Evolutionary conservation across 2,797 vertebrate species (phyloP).

Genomic region (Trachurus trachurus): DNA sequence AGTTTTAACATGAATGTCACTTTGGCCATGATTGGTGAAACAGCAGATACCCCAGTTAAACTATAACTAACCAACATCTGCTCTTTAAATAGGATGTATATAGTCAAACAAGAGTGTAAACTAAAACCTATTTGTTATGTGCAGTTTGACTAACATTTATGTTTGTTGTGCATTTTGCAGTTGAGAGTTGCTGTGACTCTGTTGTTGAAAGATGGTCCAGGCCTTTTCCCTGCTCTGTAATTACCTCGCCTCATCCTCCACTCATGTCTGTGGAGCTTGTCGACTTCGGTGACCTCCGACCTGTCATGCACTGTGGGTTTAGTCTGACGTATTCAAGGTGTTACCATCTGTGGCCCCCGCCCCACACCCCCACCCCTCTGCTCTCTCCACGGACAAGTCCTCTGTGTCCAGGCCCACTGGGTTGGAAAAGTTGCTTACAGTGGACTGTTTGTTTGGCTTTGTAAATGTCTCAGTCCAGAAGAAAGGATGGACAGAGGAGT

Average conservation of each 20-base stretch:
- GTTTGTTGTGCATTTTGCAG: neutral
- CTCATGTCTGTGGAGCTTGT: conserved; percentile 57
- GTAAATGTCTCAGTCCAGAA: conserved; percentile 64
- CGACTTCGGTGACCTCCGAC: conserved; percentile 72
- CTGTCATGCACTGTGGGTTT: conserved; percentile 68
- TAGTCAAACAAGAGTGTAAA: neutral
- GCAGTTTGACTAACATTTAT: neutral
- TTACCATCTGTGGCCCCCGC: conserved; percentile 71
- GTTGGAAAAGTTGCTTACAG: conserved; percentile 81
- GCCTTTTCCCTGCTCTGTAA: conserved; percentile 22
- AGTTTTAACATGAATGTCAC: neutral
- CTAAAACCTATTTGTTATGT: neutral
- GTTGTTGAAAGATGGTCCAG: conserved; percentile 1
- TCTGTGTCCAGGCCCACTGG: conserved; percentile 73
- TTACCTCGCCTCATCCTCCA: conserved; percentile 42
- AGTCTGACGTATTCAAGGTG: conserved; percentile 80
- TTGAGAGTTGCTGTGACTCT: neutral
- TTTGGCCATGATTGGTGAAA: neutral
- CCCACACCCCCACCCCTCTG: neutral
- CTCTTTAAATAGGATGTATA: neutral
- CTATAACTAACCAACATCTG: neutral
- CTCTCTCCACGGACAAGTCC: conserved; percentile 59
- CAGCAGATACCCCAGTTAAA: neutral
- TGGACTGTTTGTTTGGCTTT: conserved; percentile 78
- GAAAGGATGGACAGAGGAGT: conserved; percentile 54